Percentiles rank a stretch among this genome's conserved stretches.
phyloP scores from a whole-genome alignment of 2,113 vertebrate species.

The Phalacrocorax carbo region DNA sequence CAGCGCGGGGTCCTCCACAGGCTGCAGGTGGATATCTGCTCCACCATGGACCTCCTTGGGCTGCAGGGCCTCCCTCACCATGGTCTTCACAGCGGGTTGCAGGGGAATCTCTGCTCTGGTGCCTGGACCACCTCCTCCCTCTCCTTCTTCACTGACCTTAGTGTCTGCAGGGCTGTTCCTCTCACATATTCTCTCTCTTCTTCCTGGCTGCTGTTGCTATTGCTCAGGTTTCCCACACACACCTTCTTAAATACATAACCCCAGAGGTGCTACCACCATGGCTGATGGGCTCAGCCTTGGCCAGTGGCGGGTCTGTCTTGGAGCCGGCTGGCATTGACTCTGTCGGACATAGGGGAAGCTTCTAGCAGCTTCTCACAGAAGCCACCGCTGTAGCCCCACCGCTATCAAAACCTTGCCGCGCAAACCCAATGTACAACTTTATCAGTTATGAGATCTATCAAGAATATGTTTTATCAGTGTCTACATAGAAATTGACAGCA shows the following conservation, averaged over 20 bases:
- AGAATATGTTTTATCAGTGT: not conserved
- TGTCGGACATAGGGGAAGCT: not conserved
- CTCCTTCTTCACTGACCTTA: not conserved
- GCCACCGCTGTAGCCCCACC: too few relatives aligned
- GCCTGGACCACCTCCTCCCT: not conserved
- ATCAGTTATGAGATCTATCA: not conserved
- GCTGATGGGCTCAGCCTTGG: not conserved
- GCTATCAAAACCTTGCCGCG: too few relatives aligned
- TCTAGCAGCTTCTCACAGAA: too few relatives aligned
- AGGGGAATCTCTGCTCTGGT: not conserved
- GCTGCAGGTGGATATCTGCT: too few relatives aligned
- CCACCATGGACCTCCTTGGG: too few relatives aligned
- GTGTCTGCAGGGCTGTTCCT: not conserved
- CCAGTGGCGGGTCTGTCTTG: not conserved
- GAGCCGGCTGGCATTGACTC: not conserved
- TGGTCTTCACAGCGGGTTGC: not conserved
- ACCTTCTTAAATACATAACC: not conserved
- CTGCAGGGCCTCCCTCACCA: not conserved
- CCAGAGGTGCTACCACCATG: not conserved
- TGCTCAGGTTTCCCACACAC: too few relatives aligned
- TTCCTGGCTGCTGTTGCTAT: not conserved
- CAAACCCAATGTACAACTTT: not conserved
- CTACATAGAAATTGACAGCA: not conserved
- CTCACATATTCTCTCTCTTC: not conserved
- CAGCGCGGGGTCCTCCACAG: fast-evolving